Conservation (phyloP, 35 echinoderm and acorn worm species). For the Apostichopus californicus region DNA sequence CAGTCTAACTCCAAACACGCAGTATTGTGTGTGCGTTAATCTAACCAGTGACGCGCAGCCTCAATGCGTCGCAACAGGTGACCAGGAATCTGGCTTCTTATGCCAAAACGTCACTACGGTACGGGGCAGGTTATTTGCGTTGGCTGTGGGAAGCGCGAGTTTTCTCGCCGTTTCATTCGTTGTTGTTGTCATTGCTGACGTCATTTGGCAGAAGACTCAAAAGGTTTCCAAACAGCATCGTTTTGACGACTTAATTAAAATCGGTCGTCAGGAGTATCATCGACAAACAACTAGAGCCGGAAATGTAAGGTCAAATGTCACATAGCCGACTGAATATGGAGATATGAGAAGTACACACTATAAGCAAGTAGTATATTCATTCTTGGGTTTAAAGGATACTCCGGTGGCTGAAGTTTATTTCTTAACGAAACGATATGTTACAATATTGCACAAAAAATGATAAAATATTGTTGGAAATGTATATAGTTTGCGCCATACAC, state of each 20-base stretch:
- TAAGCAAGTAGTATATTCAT: too few relatives aligned
- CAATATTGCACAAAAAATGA: too few relatives aligned
- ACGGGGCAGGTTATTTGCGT: neutral
- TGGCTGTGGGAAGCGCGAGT: neutral
- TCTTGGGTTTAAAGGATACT: too few relatives aligned
- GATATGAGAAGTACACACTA: too few relatives aligned
- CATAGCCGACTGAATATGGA: neutral
- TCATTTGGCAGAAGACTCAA: slow-evolving; percentile 14
- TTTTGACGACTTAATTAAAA: neutral
- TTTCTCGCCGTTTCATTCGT: slow-evolving; percentile 8
- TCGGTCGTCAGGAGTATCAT: slow-evolving; percentile 22
- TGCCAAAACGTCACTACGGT: neutral
- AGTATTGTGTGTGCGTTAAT: neutral
- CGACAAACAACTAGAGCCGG: neutral
- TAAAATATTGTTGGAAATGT: too few relatives aligned
- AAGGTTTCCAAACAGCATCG: neutral
- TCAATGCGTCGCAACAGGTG: too few relatives aligned
- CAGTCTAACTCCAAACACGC: neutral
- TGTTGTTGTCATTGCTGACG: neutral
- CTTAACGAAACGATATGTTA: too few relatives aligned
- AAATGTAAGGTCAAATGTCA: neutral
- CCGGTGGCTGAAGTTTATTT: too few relatives aligned
- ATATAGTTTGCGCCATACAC: too few relatives aligned
- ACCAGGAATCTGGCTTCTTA: neutral
- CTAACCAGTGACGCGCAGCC: neutral